Base-by-base conservation (phyloP, 1,140 invertebrate genomes). In the Leucophenga varia region DNA sequence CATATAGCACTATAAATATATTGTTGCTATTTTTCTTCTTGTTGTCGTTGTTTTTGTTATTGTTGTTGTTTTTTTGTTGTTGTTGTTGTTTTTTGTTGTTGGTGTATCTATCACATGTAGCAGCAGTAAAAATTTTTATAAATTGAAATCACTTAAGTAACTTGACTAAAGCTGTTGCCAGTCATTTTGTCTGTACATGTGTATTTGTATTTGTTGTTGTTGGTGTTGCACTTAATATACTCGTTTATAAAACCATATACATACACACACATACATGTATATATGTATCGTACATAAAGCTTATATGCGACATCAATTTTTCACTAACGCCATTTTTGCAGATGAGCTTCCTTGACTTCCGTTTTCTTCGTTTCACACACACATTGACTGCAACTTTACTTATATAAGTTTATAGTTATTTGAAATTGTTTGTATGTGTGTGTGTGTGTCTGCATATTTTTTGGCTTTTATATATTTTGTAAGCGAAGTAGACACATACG, bases 111-210 rank as follows among this genome's bases (percentile, higher is more conserved):
- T 42, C 32, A 34, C 40, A 17, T 43, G 22, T 20, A 31, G 54
- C 16, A 12, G 37, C 47, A 43, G 31, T 49, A 47, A 52, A 57
- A 55, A 43, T 38, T 53, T 43, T 43, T 19, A 19, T 25, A 45
- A 57, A 58, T 54, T 50, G 46, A 54, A 54, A 52, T 63, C 47
- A 64, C 55, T 64, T 49, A 53, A 54, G 38, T 37, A 38, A 43
- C 45, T 51, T 44, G 35, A 17, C 35, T 37, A 17, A 5, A 39
- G 52, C 37, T 45, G 6, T 8, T n/a, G 22, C 42, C 22, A 34
- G 52, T 35, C 30, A 37, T 35, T 13, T 45, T 44, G 31, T 14
- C 36, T 13, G 17, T 31, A 8, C 19, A 12, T 14, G 38, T 25
- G 22, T 17, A 5, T 16, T 2, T 10, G 9, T 18, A 14, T 13